A percentile compares a stretch with the other conserved stretches of the same genome.
These are phyloP conservation scores for Amyelois transitella DNA, from an alignment of 1,140 invertebrate genomes.

Conservation along the genomic window DNA sequence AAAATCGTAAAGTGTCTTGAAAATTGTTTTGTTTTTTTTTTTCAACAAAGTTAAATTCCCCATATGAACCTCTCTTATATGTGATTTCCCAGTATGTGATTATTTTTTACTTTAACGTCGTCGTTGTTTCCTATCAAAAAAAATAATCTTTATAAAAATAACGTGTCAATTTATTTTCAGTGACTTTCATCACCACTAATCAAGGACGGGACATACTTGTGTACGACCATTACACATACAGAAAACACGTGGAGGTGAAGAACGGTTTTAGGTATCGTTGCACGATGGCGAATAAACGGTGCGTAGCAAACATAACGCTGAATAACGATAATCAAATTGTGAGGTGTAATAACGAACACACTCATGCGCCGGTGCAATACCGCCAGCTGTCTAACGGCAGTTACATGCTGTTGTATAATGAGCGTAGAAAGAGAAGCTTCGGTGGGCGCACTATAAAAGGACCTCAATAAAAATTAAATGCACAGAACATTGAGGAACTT, in stretches of 20 bases:
- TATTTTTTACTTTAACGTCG: too few species aligned
- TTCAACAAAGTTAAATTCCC: too few species aligned
- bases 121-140: too few species aligned
- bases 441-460: background rate
- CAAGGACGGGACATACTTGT: background rate
- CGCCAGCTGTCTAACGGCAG: background rate
- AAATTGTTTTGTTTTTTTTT: too few species aligned
- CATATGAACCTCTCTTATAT: too few species aligned
- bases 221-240: background rate
- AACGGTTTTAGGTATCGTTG: background rate
- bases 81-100: too few species aligned
- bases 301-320: background rate
- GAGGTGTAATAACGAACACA: background rate
- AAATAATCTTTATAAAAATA: too few species aligned
- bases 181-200: background rate
- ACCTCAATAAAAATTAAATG: too few species aligned
- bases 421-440: background rate
- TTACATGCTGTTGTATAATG: background rate
- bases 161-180: too few species aligned
- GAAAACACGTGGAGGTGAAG: slow-evolving; percentile 2
- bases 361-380: background rate
- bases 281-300: background rate
- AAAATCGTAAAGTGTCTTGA: too few species aligned
- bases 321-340: background rate
- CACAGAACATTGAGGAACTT: too few species aligned